Evolutionary conservation across 2,888 invertebrate genomes (phyloP).

Genomic region (Limnephilus marmoratus): DNA sequence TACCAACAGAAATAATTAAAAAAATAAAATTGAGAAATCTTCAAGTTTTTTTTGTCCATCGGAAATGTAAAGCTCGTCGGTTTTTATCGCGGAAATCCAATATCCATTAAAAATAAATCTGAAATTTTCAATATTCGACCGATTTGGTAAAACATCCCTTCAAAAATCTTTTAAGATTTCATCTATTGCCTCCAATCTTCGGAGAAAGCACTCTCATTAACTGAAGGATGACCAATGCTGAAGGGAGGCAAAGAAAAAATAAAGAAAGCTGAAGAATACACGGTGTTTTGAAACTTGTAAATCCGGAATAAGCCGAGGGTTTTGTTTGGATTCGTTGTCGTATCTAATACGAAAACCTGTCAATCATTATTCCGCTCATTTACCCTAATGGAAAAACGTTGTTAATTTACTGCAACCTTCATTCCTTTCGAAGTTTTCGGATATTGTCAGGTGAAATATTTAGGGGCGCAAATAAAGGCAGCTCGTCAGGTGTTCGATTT

Average conservation of each 20-base stretch:
- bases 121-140: conserved; percentile 38
- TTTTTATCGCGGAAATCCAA: conserved; percentile 40
- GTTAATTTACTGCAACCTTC: conserved; percentile 33
- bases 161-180: conserved; percentile 24
- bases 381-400: conserved; percentile 57
- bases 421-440: background rate
- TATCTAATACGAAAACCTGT: conserved; percentile 23
- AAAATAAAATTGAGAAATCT: background rate
- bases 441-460: conserved; percentile 14
- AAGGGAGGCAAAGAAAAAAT: background rate
- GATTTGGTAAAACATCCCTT: conserved; percentile 29
- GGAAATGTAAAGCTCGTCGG: conserved; percentile 17
- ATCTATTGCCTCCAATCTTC: conserved; percentile 10
- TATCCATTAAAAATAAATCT: conserved; percentile 51
- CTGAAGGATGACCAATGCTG: background rate
- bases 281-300: conserved; percentile 45
- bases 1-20: background rate
- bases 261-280: conserved; percentile 20
- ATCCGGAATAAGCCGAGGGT: conserved; percentile 62
- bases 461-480: background rate
- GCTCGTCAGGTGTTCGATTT: background rate
- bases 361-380: conserved; percentile 44
- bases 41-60: background rate
- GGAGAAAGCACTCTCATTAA: conserved; percentile 30
- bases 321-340: conserved; percentile 62